Evolutionary conservation across 2,797 vertebrate genomes (phyloP).

Genomic region (Tenualosa ilisha): DNA sequence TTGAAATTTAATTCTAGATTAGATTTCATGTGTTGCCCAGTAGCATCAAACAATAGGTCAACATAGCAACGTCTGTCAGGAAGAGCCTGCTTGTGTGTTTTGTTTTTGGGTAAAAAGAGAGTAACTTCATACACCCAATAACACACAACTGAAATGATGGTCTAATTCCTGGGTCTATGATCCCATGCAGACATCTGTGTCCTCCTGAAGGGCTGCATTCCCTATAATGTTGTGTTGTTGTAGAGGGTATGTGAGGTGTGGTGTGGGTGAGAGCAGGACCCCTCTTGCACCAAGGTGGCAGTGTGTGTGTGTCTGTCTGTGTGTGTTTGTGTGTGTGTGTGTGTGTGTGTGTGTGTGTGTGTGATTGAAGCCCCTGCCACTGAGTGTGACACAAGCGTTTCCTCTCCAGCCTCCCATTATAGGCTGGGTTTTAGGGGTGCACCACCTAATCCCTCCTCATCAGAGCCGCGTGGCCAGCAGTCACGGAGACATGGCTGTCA

Average conservation of each 20-base stretch:
- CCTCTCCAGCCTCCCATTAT: constrained; percentile 73
- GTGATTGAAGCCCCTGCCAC: constrained; percentile 75
- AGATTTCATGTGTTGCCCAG: neutral
- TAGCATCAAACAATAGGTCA: neutral
- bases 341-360: constrained; percentile 37
- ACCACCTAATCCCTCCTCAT: constrained; percentile 84
- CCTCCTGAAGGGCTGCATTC: neutral
- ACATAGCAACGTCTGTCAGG: neutral
- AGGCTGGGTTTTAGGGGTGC: constrained; percentile 71
- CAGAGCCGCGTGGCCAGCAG: constrained; percentile 77
- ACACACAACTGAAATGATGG: neutral
- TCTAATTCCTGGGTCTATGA: neutral
- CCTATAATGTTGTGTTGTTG: neutral
- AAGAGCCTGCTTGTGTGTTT: neutral
- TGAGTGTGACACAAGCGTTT: constrained; percentile 67
- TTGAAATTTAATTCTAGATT: neutral
- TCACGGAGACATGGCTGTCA: constrained; percentile 72
- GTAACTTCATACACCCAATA: neutral
- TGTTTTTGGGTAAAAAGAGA: neutral
- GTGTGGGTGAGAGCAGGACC: constrained; percentile 51
- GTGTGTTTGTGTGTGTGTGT: too few relatives aligned
- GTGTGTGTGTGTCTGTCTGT: constrained; percentile 1
- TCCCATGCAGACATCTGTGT: neutral
- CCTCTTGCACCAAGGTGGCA: constrained; percentile 64
- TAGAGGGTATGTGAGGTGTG: neutral